phyloP scores from a whole-genome alignment of 2,113 vertebrate species.

The Lampris megalopsis region DNA sequence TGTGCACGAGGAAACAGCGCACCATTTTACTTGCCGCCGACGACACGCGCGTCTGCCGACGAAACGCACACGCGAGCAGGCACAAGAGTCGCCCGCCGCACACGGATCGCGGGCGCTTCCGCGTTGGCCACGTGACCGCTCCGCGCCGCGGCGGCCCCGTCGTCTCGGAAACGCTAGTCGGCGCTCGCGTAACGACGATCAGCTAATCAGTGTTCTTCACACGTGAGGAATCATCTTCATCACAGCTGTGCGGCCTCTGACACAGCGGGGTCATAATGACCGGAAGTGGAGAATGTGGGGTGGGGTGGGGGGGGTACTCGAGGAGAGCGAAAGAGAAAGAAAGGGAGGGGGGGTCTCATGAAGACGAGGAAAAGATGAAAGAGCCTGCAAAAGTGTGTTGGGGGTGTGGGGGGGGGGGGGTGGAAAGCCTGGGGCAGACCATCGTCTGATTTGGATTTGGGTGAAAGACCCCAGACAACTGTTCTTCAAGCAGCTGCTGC shows the following conservation, averaged over 20 bases:
- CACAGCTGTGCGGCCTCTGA: not conserved
- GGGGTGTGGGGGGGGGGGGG: not conserved
- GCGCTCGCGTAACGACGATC: conserved; percentile 8
- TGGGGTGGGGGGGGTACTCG: not conserved
- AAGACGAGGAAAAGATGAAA: no score
- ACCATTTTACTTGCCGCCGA: conserved; percentile 69
- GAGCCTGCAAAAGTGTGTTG: no score
- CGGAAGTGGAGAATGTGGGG: not conserved
- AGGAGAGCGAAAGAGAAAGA: not conserved
- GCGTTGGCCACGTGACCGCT: conserved; percentile 66
- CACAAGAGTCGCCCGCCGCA: no score
- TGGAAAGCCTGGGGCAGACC: not conserved
- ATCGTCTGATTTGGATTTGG: conserved; percentile 23
- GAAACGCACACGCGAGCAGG: not conserved
- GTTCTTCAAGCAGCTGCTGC: conserved; percentile 74
- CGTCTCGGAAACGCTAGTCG: conserved; percentile 42
- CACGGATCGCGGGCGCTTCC: conserved; percentile 50
- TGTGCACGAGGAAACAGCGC: conserved; percentile 81
- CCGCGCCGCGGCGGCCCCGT: not conserved
- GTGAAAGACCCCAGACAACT: conserved; percentile 63
- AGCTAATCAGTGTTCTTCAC: no score
- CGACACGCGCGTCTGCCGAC: not conserved
- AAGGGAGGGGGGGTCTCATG: not conserved
- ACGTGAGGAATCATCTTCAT: no score
- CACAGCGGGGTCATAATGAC: not conserved